These are phyloP conservation scores for Ctena decussata DNA, from an alignment of 2,888 invertebrate genomes.

Conservation along the genomic window DNA sequence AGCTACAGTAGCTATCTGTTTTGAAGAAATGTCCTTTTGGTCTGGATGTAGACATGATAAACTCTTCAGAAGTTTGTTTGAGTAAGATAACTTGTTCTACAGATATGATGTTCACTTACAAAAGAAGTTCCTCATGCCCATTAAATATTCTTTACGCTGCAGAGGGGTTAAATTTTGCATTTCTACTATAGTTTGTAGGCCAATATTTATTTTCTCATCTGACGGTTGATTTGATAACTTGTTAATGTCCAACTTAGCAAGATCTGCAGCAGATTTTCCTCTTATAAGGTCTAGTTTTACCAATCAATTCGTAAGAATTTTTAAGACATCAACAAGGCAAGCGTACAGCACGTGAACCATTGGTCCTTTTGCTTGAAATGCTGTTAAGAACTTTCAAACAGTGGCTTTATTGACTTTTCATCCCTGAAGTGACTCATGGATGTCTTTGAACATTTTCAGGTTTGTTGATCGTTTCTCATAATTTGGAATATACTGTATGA, in stretches of 20 bases:
- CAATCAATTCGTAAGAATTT: constrained; percentile 1
- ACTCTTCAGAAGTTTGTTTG: neutral
- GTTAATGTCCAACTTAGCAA: neutral
- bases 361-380: constrained; percentile 2
- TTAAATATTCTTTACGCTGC: neutral
- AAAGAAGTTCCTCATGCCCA: neutral
- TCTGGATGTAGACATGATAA: neutral
- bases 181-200: neutral
- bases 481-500: constrained; percentile 24
- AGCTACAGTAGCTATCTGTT: neutral
- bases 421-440: constrained; percentile 9
- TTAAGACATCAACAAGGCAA: neutral
- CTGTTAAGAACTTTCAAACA: neutral
- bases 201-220: constrained; percentile 15
- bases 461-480: constrained; percentile 29
- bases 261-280: neutral
- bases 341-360: constrained; percentile 25
- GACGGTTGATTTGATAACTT: neutral
- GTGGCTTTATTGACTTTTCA: neutral
- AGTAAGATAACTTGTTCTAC: neutral
- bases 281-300: neutral
- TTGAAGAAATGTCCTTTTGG: neutral
- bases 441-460: constrained; percentile 26
- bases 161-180: constrained; percentile 11
- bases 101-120: neutral